phyloP scores from a whole-genome alignment of 2,113 vertebrate genomes.

The Chaenogobius annularis region DNA sequence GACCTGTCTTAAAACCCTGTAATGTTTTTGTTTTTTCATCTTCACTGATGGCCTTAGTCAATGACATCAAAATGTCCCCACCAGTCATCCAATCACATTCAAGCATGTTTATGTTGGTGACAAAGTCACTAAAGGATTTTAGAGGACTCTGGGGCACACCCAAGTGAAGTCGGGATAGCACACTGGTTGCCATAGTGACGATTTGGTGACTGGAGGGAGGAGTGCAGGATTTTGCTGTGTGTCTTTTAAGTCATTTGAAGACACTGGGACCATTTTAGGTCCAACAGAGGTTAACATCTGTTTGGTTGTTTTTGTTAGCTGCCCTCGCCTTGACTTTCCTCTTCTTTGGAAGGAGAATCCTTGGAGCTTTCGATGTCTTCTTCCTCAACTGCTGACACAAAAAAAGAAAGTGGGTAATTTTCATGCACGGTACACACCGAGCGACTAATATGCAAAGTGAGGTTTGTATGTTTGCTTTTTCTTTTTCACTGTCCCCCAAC shows the following conservation, averaged over 20 bases:
- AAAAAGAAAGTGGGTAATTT: neutral
- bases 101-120: conserved; percentile 5
- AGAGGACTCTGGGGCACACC: conserved; percentile 18
- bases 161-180: conserved; percentile 13
- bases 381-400: conserved; percentile 47
- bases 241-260: conserved; percentile 19
- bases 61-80: neutral
- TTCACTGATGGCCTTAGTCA: neutral
- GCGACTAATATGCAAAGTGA: conserved; percentile 19
- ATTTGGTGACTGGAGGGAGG: conserved; percentile 7
- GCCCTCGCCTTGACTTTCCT: conserved; percentile 42
- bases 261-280: conserved; percentile 15
- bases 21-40: neutral
- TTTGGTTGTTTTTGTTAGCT: conserved; percentile 16
- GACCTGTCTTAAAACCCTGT: conserved; percentile 1
- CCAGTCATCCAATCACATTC: conserved; percentile 8
- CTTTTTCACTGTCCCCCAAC: too few relatives aligned
- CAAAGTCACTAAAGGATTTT: conserved; percentile 18
- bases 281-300: neutral
- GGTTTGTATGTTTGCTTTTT: too few relatives aligned
- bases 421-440: neutral
- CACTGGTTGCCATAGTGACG: conserved; percentile 25
- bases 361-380: conserved; percentile 34
- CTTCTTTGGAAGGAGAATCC: conserved; percentile 49
- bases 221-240: conserved; percentile 18